A percentile compares a stretch with the other conserved stretches of the same genome.
phyloP scores from a whole-genome alignment of 1,140 invertebrate genomes.

The Drosophila guanche region DNA sequence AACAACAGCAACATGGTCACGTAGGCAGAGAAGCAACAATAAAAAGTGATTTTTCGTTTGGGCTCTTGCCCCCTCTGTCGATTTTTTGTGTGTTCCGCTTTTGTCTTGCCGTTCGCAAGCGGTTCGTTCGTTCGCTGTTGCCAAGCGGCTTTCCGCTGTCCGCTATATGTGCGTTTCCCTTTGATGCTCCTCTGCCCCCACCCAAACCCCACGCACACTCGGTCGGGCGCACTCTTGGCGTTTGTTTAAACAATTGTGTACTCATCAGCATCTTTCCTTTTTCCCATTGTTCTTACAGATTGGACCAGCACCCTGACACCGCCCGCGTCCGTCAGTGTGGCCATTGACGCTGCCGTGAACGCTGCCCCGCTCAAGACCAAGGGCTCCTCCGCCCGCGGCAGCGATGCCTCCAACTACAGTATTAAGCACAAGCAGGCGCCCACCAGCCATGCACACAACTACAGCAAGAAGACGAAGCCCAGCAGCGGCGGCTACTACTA shows the following conservation, averaged over 20 bases:
- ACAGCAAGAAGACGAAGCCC: slow-evolving; percentile 53
- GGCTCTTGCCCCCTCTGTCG: slow-evolving; percentile 28
- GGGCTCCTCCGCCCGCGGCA: slow-evolving; percentile 19
- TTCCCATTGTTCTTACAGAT: slow-evolving; percentile 58
- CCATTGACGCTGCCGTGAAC: slow-evolving; percentile 29
- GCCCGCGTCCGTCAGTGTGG: slow-evolving; percentile 47
- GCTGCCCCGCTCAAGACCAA: slow-evolving; percentile 5
- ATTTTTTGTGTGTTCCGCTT: slow-evolving; percentile 52
- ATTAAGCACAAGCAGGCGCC: slow-evolving; percentile 62
- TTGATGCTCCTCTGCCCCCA: slow-evolving; percentile 9
- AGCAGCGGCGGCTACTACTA: slow-evolving; percentile 40
- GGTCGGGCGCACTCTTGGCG: neutral
- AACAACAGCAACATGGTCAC: slow-evolving; percentile 32
- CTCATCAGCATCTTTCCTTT: slow-evolving; percentile 48
- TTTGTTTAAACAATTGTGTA: slow-evolving; percentile 24
- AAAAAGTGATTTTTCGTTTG: slow-evolving; percentile 63
- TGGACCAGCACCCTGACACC: slow-evolving; percentile 80
- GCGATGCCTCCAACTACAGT: slow-evolving; percentile 26
- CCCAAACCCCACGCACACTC: neutral
- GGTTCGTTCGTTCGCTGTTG: slow-evolving; percentile 56
- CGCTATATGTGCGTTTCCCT: slow-evolving; percentile 12
- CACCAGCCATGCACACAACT: slow-evolving; percentile 28
- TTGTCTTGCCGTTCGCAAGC: slow-evolving; percentile 41
- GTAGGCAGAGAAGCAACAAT: slow-evolving; percentile 37
- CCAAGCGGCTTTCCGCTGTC: slow-evolving; percentile 62